Conservation (phyloP, 1,140 invertebrate species). For the Andricus grossulariae region DNA sequence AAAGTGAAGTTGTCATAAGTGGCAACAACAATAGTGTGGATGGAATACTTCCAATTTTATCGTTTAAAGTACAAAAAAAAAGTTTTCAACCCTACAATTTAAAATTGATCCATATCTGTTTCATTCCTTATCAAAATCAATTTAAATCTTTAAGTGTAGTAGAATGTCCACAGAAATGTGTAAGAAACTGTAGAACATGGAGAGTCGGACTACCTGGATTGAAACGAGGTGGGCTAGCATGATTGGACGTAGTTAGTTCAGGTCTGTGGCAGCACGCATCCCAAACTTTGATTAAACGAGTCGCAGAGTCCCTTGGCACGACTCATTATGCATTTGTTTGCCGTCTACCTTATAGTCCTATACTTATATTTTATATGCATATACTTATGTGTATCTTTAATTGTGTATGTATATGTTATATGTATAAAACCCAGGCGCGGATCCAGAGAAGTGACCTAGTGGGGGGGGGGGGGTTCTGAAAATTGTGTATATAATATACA, state of each 20-base stretch:
- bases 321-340: constrained; percentile 65
- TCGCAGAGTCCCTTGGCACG: constrained; percentile 66
- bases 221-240: constrained; percentile 61
- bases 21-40: no score
- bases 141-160: no score
- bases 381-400: background rate
- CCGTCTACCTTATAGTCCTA: constrained; percentile 50
- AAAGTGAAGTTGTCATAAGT: no score
- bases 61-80: no score
- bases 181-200: background rate
- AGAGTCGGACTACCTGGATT: constrained; percentile 48
- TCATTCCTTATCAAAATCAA: no score
- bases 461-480: no score
- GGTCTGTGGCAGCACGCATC: constrained; percentile 66
- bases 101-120: no score
- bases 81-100: no score
- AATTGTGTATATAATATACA: no score
- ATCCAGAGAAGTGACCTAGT: no score
- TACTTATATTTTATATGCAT: background rate
- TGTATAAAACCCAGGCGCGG: no score
- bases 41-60: no score
- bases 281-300: constrained; percentile 73
- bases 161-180: background rate
- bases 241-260: constrained; percentile 69
- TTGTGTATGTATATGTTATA: background rate